phyloP scores from a whole-genome alignment of 2,797 vertebrate species.

The Labroides dimidiatus region DNA sequence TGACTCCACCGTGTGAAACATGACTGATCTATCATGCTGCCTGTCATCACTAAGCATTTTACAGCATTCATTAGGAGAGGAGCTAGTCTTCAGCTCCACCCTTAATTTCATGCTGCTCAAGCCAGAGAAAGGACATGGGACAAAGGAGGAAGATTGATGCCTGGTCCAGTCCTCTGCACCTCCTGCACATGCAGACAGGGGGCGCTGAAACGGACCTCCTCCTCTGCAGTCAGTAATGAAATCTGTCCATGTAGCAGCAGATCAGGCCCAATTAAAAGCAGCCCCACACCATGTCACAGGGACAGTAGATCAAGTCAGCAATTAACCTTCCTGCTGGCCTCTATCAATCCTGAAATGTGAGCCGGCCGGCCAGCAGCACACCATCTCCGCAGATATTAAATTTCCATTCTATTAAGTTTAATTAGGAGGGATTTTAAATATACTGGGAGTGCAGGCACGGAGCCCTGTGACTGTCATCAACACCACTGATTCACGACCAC shows the following conservation, averaged over 20 bases:
- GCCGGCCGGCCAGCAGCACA: conserved; percentile 68
- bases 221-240: conserved; percentile 70
- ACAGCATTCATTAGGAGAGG: conserved; percentile 78
- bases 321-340: conserved; percentile 85
- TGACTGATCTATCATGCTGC: conserved; percentile 75
- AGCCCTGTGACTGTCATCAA: conserved; percentile 78
- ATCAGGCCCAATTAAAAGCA: conserved; percentile 86
- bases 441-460: conserved; percentile 81
- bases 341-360: conserved; percentile 86
- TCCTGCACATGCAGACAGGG: conserved; percentile 64
- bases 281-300: conserved; percentile 81
- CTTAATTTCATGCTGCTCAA: conserved; percentile 86
- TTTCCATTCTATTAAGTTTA: conserved; percentile 91
- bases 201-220: conserved; percentile 46
- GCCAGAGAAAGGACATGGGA: conserved; percentile 79
- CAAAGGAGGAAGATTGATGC: conserved; percentile 84
- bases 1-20: conserved; percentile 69
- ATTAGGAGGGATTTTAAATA: conserved; percentile 90
- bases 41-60: conserved; percentile 82
- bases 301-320: conserved; percentile 88
- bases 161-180: conserved; percentile 45
- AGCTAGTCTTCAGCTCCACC: conserved; percentile 76
- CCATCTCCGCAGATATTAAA: conserved; percentile 86
- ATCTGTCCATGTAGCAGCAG: conserved; percentile 77
- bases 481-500: conserved; percentile 74